phyloP scores from a whole-genome alignment of 2,113 vertebrate genomes.

The Diadophis punctatus region DNA sequence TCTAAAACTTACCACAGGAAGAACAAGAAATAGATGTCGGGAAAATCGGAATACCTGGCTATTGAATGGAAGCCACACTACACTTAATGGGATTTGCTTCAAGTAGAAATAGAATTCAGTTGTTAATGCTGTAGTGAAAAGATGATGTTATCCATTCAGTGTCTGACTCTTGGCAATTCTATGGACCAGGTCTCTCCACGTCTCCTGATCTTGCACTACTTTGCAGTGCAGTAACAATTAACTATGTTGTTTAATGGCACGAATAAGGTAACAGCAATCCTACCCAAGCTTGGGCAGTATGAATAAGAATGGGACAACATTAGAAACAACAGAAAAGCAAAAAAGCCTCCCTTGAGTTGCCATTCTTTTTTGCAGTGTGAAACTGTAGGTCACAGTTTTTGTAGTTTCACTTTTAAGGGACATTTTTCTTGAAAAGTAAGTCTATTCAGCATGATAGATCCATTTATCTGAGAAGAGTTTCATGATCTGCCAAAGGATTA shows the following conservation, averaged over 20 bases:
- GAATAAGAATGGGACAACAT: neutral
- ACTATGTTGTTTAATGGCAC: neutral
- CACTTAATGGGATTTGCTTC: neutral
- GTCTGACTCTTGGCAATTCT: neutral
- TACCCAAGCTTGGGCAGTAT: neutral
- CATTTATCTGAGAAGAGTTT: neutral
- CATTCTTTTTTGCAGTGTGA: neutral
- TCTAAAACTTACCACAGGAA: neutral
- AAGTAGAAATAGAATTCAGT: neutral
- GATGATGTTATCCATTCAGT: neutral
- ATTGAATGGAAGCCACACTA: neutral
- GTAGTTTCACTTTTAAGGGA: neutral
- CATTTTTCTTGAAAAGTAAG: neutral
- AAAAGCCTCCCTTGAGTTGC: neutral
- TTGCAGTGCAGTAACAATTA: neutral
- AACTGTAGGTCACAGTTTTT: neutral
- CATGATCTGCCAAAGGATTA: neutral
- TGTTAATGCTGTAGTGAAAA: neutral
- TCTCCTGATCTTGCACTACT: neutral
- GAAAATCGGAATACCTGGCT: neutral
- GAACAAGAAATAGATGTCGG: neutral
- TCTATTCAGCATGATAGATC: neutral
- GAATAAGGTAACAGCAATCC: neutral
- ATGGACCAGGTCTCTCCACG: neutral
- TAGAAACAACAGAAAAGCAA: neutral